Conservation (phyloP, 2,888 invertebrate species). For the Shargacucullia verbasci region DNA sequence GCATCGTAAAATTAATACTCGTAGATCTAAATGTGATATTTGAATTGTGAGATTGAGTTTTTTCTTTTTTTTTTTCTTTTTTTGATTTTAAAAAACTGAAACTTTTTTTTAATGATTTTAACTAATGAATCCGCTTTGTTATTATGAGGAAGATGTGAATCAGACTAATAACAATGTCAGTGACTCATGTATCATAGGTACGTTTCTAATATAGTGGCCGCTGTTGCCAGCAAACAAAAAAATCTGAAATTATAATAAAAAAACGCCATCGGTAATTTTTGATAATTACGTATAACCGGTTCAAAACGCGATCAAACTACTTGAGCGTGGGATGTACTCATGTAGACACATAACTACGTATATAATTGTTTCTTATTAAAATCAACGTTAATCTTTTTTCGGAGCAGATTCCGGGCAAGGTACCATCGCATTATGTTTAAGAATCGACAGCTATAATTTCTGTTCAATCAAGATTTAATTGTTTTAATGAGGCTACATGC, state of each 20-base stretch:
- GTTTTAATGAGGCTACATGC: conserved; percentile 89
- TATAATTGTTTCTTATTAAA: conserved; percentile 89
- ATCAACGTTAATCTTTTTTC: conserved; percentile 88
- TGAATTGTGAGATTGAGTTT: too few species aligned
- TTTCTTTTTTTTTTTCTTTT: too few species aligned
- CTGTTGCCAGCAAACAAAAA: conserved; percentile 68
- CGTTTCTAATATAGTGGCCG: conserved; percentile 57
- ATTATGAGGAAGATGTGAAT: not conserved
- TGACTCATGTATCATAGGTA: conserved; percentile 50
- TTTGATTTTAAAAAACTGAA: too few species aligned
- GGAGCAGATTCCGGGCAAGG: conserved; percentile 84
- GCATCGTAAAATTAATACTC: too few species aligned
- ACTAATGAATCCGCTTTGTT: not conserved
- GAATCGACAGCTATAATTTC: conserved; percentile 89
- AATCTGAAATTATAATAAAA: conserved; percentile 77
- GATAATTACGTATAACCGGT: conserved; percentile 85
- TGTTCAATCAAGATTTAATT: conserved; percentile 90
- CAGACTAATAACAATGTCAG: conserved; percentile 33
- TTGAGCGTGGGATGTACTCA: conserved; percentile 86
- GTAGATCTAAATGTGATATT: too few species aligned
- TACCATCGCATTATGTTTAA: conserved; percentile 87
- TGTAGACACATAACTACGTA: conserved; percentile 81
- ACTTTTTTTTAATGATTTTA: too few species aligned
- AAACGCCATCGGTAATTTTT: conserved; percentile 86
- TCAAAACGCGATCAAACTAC: conserved; percentile 80